A percentile compares a stretch with the other conserved stretches of the same genome.
phyloP scores from a whole-genome alignment of 1,140 invertebrate species.

The Hylaeus anthracinus region DNA sequence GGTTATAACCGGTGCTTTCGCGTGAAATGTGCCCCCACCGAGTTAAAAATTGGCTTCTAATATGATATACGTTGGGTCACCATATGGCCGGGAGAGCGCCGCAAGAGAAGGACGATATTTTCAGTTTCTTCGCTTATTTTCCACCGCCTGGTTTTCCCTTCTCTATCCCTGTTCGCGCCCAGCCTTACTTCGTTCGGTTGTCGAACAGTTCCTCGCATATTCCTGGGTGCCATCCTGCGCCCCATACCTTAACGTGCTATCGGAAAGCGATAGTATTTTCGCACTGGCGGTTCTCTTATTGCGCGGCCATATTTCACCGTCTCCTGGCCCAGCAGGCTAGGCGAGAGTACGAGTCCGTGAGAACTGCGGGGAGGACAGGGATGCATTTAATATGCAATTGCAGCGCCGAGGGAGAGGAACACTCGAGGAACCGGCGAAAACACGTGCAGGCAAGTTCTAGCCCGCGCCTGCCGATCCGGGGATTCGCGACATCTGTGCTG shows the following conservation, averaged over 20 bases:
- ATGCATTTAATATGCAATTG: constrained; percentile 65
- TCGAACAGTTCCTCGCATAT: constrained; percentile 33
- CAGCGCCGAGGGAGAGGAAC: not conserved
- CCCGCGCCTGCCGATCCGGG: not conserved
- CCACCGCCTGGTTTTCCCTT: not conserved
- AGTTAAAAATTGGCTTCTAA: constrained; percentile 76
- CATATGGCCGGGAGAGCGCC: constrained; percentile 68
- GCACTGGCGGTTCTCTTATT: constrained; percentile 67
- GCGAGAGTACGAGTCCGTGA: not conserved
- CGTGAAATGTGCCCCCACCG: constrained; percentile 68
- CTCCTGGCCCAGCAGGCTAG: not conserved
- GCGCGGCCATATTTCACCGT: constrained; percentile 65
- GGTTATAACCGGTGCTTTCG: constrained; percentile 64
- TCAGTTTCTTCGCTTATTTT: constrained; percentile 62
- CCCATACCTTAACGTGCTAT: constrained; percentile 26
- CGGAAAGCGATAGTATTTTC: constrained; percentile 70
- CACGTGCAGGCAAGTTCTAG: constrained; percentile 13
- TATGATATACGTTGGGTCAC: constrained; percentile 72
- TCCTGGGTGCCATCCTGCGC: constrained; percentile 15
- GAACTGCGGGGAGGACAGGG: constrained; percentile 31
- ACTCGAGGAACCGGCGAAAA: constrained; percentile 38
- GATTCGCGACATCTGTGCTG: constrained; percentile 28
- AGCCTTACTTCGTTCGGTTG: not conserved
- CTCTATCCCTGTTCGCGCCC: not conserved
- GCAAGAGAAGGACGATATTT: constrained; percentile 67